These are phyloP conservation scores for Antennarius maculatus DNA, from an alignment of 2,797 vertebrate genomes.

Conservation along the genomic window DNA sequence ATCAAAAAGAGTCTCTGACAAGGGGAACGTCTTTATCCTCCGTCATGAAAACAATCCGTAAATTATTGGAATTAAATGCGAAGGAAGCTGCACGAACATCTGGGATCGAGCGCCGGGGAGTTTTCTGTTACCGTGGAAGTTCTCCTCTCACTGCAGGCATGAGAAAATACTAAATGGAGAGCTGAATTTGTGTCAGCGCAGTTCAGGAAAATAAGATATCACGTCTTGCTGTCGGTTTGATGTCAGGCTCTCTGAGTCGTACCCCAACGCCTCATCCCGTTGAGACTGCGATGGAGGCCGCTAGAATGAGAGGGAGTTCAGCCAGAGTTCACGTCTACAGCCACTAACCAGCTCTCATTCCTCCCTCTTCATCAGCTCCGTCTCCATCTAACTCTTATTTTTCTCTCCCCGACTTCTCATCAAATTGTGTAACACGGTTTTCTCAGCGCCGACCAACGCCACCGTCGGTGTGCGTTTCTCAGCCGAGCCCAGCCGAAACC, in stretches of 20 bases:
- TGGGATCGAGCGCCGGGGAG: constrained; percentile 83
- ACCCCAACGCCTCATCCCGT: constrained; percentile 90
- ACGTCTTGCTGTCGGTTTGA: constrained; percentile 95
- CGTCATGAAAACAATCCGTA: constrained; percentile 84
- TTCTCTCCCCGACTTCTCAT: constrained; percentile 32
- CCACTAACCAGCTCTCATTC: constrained; percentile 81
- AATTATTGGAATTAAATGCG: constrained; percentile 91
- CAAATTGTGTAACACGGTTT: constrained; percentile 33
- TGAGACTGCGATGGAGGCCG: constrained; percentile 85
- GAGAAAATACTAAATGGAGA: constrained; percentile 93
- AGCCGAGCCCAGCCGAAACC: constrained; percentile 42
- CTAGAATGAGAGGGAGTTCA: constrained; percentile 87
- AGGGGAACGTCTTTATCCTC: constrained; percentile 86
- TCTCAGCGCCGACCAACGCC: constrained; percentile 31
- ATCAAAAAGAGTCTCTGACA: constrained; percentile 75
- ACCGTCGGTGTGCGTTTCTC: constrained; percentile 20
- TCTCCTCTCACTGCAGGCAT: constrained; percentile 78
- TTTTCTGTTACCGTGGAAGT: constrained; percentile 77
- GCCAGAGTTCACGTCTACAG: constrained; percentile 93
- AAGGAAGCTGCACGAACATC: constrained; percentile 83
- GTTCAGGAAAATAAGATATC: constrained; percentile 99
- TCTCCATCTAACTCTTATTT: constrained; percentile 52
- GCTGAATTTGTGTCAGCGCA: constrained; percentile 94
- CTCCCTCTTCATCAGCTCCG: constrained; percentile 62
- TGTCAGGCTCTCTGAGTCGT: constrained; percentile 92